These are phyloP conservation scores for Percina caprodes DNA, from an alignment of 2,113 vertebrate genomes.

Conservation along the genomic window DNA sequence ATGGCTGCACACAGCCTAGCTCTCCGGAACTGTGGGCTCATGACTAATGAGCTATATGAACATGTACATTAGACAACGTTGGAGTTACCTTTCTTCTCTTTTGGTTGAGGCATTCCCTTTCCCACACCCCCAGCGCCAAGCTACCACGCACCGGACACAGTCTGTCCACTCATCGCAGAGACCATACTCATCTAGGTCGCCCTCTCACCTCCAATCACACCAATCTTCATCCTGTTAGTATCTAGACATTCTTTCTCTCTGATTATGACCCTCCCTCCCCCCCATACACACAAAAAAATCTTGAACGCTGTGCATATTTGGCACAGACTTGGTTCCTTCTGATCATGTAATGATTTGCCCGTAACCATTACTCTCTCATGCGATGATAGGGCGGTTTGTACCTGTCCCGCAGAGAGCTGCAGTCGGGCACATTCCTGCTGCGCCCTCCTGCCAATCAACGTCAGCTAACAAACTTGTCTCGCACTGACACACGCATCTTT, in stretches of 20 bases:
- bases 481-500: slow-evolving; percentile 29
- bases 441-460: slow-evolving; percentile 65
- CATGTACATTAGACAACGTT: background rate
- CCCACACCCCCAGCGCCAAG: background rate
- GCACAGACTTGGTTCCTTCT: slow-evolving; percentile 29
- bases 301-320: slow-evolving; percentile 50
- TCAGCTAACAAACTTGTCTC: slow-evolving; percentile 31
- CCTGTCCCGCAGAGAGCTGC: slow-evolving; percentile 49
- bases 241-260: slow-evolving; percentile 16
- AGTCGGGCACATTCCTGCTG: slow-evolving; percentile 67
- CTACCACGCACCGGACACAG: background rate
- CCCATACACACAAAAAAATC: background rate
- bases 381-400: slow-evolving; percentile 63
- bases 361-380: slow-evolving; percentile 64
- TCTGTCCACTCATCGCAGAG: slow-evolving; percentile 2
- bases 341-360: slow-evolving; percentile 78
- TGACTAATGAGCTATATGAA: background rate
- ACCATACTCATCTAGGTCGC: background rate
- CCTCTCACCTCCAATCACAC: background rate
- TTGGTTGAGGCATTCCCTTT: background rate
- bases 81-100: background rate
- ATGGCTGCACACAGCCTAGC: no score
- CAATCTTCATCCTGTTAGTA: slow-evolving; percentile 1
- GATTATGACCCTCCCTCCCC: background rate
- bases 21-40: no score